Evolutionary conservation across 1,140 invertebrate genomes (phyloP).

Genomic region (Brachionus angularis): DNA sequence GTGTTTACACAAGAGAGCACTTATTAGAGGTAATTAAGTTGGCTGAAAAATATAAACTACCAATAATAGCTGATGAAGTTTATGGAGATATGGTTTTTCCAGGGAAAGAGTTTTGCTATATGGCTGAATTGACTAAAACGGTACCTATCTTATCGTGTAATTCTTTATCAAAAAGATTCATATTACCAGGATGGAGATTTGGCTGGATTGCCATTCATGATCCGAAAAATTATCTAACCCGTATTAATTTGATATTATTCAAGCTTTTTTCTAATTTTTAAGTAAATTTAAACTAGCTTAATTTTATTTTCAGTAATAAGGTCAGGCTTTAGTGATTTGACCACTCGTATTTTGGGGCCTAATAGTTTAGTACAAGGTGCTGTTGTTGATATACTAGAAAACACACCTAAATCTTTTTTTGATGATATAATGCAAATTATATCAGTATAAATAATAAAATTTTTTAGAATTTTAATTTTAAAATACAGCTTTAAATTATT

Average conservation of each 20-base stretch:
- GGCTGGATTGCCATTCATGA: conserved; percentile 96
- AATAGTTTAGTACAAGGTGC: conserved; percentile 88
- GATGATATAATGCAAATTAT: conserved; percentile 65
- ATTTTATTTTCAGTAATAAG: conserved; percentile 49
- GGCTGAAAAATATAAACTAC: conserved; percentile 74
- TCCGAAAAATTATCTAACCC: conserved; percentile 60
- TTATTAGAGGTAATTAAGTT: conserved; percentile 69
- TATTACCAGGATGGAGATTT: conserved; percentile 92
- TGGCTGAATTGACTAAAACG: conserved; percentile 74
- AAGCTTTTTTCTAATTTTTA: too few relatives aligned
- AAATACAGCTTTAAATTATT: too few relatives aligned
- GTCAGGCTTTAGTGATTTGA: conserved; percentile 69
- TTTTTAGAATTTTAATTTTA: too few relatives aligned
- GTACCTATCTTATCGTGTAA: conserved; percentile 90
- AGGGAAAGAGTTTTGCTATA: conserved; percentile 71
- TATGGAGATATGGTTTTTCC: conserved; percentile 90
- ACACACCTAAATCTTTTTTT: conserved; percentile 79
- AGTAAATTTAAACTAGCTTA: too few relatives aligned
- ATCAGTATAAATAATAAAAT: too few relatives aligned
- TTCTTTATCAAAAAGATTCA: conserved; percentile 85
- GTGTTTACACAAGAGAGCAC: conserved; percentile 77
- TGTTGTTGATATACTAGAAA: conserved; percentile 75
- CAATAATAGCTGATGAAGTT: conserved; percentile 94
- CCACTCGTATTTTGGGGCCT: conserved; percentile 79
- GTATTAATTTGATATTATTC: not conserved